These are phyloP conservation scores for Plagodis pulveraria DNA, from an alignment of 2,888 invertebrate genomes.

Conservation along the genomic window DNA sequence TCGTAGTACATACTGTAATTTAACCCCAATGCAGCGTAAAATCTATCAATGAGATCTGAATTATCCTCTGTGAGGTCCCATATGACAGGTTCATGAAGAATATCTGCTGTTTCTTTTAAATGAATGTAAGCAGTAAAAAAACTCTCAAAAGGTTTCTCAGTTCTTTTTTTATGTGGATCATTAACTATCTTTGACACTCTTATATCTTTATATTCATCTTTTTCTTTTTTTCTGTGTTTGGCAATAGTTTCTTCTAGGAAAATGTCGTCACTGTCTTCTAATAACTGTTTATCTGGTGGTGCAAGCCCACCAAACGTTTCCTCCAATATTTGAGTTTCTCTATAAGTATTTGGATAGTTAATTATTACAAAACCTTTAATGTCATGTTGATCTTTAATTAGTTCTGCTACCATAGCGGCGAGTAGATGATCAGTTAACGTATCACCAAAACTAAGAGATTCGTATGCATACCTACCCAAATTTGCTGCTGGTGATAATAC, in stretches of 20 bases:
- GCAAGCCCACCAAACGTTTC: slow-evolving; percentile 82
- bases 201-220: slow-evolving; percentile 62
- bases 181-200: slow-evolving; percentile 80
- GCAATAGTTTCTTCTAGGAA: slow-evolving; percentile 71
- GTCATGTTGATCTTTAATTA: slow-evolving; percentile 77
- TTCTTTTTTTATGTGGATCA: slow-evolving; percentile 73
- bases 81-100: slow-evolving; percentile 68
- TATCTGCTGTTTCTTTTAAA: slow-evolving; percentile 71
- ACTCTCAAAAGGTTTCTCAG: slow-evolving; percentile 72
- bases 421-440: slow-evolving; percentile 82
- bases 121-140: slow-evolving; percentile 85
- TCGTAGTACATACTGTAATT: slow-evolving; percentile 86
- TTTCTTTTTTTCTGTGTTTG: slow-evolving; percentile 66
- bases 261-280: slow-evolving; percentile 68
- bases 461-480: slow-evolving; percentile 83
- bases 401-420: slow-evolving; percentile 85
- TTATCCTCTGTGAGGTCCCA: slow-evolving; percentile 73
- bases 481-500: slow-evolving; percentile 76
- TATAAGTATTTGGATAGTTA: slow-evolving; percentile 86
- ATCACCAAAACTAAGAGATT: slow-evolving; percentile 81
- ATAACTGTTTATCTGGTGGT: slow-evolving; percentile 69
- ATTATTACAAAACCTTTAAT: slow-evolving; percentile 86
- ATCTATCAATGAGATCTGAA: slow-evolving; percentile 81
- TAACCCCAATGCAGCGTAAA: slow-evolving; percentile 84
- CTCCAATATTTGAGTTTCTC: slow-evolving; percentile 86